Evolutionary conservation across 30 jellyfish, hydroid and myxozoan genomes (phyloP), one percentile per base, ranked within the genome.

Genomic region (Turritopsis rubra): DNA sequence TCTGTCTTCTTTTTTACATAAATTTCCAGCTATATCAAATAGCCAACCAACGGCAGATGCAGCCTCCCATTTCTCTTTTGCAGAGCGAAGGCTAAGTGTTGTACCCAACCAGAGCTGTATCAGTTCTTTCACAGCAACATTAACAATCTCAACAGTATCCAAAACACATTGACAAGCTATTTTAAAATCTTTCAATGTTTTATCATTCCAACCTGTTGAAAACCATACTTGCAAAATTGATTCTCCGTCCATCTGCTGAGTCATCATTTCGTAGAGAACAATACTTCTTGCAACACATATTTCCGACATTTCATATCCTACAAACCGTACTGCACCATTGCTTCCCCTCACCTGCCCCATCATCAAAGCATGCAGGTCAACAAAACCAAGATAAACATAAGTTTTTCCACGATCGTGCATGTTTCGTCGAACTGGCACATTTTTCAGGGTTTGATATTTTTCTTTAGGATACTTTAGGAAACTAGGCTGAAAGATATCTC

Each of bases 141-240:
- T 27, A 9, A 7, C 31, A 68, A 68, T 22, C 17, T n/a, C 17
- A n/a, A 8, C 30, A 74, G 82, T 21, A 29, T 26, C 60, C 7
- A 74, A 23, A 26, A 29, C 82, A 74, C 65, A 20, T 23, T 0
- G 7, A 29, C 65, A 74, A 16, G 65, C 82, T 29, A 23, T 9
- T 24, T 41, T 26, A 21, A 74, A 74, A 20, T 26, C 82, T 41
- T 74, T 74, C 72, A 23, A 26, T 7, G 82, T 74, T 18, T 74
- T 22, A 26, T 29, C 41, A 71, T 41, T 23, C 82, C 82, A 74
- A 13, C 82, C 53, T 74, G 82, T 24, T 0, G 82, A 74, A 74
- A 74, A 74, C 82, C 82, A 74, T 9, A 74, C 65, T 23, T 74
- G 65, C 28, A 74, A 41, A 17, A 74, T 29, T 23, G 82, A 74